These are phyloP conservation scores for Pitangus sulphuratus DNA, from an alignment of 2,797 vertebrate species.

Conservation along the genomic window DNA sequence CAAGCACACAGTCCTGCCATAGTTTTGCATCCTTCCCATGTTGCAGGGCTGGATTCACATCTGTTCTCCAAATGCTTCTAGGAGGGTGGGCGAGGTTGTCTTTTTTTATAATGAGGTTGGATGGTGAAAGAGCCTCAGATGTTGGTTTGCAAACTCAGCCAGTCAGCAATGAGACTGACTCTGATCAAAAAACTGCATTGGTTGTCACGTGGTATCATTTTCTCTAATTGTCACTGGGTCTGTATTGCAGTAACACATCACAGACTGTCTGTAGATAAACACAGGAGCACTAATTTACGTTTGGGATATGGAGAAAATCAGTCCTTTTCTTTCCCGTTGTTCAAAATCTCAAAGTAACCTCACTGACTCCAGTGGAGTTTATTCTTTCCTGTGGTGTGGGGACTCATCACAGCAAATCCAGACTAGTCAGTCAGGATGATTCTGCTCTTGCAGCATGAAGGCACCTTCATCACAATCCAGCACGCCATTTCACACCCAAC, in stretches of 20 bases:
- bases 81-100: not conserved
- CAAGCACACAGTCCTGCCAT: not conserved
- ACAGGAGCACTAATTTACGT: not conserved
- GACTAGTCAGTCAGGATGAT: not conserved
- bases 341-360: not conserved
- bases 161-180: not conserved
- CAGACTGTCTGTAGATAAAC: not conserved
- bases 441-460: not conserved
- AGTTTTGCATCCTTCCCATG: not conserved
- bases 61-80: constrained; percentile 33
- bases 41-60: constrained; percentile 4
- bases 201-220: not conserved
- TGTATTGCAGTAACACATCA: not conserved
- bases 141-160: not conserved
- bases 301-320: not conserved
- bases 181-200: not conserved
- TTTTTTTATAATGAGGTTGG: not conserved
- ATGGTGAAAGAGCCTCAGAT: constrained; percentile 27
- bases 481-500: fast-evolving
- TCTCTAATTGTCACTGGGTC: not conserved
- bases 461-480: not conserved
- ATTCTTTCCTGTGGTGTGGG: not conserved
- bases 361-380: not conserved
- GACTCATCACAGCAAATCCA: not conserved
- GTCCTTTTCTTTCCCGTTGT: not conserved